A percentile compares a stretch with the other conserved stretches of the same genome.
These are phyloP conservation scores for Leptarthrus brevirostris DNA, from an alignment of 2,888 invertebrate genomes.

Conservation along the genomic window DNA sequence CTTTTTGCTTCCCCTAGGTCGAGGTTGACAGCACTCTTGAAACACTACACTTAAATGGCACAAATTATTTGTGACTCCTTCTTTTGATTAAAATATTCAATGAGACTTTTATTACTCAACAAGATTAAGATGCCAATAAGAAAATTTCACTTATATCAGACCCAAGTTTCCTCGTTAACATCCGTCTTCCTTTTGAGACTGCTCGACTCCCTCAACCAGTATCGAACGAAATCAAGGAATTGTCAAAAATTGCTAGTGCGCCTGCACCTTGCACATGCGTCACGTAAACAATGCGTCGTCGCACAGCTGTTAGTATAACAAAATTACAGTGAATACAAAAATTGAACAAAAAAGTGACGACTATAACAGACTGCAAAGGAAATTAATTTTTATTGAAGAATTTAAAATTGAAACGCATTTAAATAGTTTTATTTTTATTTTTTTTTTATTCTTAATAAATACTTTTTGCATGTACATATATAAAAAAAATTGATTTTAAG, in stretches of 20 bases:
- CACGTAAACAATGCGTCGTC: slow-evolving; percentile 25
- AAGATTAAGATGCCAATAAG: slow-evolving; percentile 11
- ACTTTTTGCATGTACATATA: no score
- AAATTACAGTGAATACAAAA: no score
- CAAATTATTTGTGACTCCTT: neutral
- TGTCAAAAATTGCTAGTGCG: slow-evolving; percentile 52
- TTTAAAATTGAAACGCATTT: no score
- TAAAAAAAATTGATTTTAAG: no score
- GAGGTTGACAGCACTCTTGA: neutral
- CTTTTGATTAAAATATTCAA: neutral
- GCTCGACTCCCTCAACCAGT: slow-evolving; percentile 3
- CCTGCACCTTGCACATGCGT: slow-evolving; percentile 53
- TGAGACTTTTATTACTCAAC: neutral
- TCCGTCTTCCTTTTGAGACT: slow-evolving; percentile 51
- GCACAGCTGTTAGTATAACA: no score
- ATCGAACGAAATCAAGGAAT: slow-evolving; percentile 33
- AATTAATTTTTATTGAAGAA: no score
- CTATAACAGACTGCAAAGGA: no score
- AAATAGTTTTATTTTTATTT: no score
- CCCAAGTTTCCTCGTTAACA: slow-evolving; percentile 43
- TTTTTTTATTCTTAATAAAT: no score
- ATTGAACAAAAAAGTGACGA: no score
- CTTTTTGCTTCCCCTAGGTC: neutral
- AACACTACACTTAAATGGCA: slow-evolving; percentile 14
- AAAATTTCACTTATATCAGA: slow-evolving; percentile 6